Percentiles rank a stretch among this genome's conserved stretches.
Evolutionary conservation across 2,888 invertebrate genomes (phyloP).

Genomic region (Quadroppia sp.): DNA sequence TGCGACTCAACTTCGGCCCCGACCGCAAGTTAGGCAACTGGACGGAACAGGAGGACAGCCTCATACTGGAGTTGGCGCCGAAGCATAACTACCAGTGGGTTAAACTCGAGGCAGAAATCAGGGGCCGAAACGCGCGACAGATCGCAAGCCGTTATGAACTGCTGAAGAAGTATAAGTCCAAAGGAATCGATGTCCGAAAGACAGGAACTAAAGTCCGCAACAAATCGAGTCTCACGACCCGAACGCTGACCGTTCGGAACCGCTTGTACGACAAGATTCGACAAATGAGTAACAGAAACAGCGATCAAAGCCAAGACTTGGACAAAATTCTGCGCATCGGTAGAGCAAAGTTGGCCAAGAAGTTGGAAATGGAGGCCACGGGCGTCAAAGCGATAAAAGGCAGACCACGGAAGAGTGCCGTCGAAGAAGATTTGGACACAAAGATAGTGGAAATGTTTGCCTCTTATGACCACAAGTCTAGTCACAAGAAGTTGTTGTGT

Average conservation of each 20-base stretch:
- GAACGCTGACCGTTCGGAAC: slow-evolving; percentile 21
- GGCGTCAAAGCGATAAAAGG: neutral
- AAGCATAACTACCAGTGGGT: slow-evolving; percentile 52
- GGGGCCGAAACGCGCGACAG: slow-evolving; percentile 39
- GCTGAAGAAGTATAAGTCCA: slow-evolving; percentile 6
- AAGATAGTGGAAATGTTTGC: slow-evolving; percentile 17
- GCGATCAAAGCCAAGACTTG: neutral
- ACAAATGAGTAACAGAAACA: slow-evolving; percentile 1
- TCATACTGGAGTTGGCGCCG: slow-evolving; percentile 62
- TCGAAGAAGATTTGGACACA: slow-evolving; percentile 7
- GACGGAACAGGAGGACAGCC: slow-evolving; percentile 65
- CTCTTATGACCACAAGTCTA: slow-evolving; percentile 1
- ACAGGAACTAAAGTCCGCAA: neutral
- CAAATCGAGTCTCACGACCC: neutral
- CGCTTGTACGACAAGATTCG: slow-evolving; percentile 12
- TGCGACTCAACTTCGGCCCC: slow-evolving; percentile 40
- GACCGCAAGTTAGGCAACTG: slow-evolving; percentile 57
- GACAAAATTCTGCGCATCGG: slow-evolving; percentile 14
- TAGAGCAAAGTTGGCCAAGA: slow-evolving; percentile 13
- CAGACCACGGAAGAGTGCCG: neutral
- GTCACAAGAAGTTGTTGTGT: neutral
- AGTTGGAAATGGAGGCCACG: neutral
- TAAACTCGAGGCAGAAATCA: slow-evolving; percentile 26
- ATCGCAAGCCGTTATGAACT: slow-evolving; percentile 37
- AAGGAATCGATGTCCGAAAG: neutral